Conservation (phyloP, 2,797 vertebrate species). For the Hozukius guyotensis region DNA sequence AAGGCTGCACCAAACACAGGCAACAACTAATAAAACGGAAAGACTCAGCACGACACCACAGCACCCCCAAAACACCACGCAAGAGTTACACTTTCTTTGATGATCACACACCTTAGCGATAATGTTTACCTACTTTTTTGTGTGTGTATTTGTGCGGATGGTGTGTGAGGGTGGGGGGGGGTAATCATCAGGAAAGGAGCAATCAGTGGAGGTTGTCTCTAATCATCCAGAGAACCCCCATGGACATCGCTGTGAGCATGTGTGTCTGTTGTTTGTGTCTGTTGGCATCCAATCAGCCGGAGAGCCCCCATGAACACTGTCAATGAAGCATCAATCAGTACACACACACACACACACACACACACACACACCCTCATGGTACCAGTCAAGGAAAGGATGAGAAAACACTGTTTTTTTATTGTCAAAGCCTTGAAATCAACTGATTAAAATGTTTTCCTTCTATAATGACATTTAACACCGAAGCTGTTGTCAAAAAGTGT, state of each 20-base stretch:
- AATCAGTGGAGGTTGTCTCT: conserved; percentile 62
- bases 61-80: neutral
- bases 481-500: neutral
- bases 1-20: neutral
- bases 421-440: neutral
- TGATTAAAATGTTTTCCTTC: neutral
- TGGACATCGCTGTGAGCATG: neutral
- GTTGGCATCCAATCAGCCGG: conserved; percentile 60
- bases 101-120: neutral
- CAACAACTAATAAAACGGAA: neutral
- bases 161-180: conserved; percentile 1
- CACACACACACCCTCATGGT: neutral
- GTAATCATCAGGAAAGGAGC: conserved; percentile 59
- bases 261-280: conserved; percentile 18
- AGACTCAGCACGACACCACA: neutral
- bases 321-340: conserved; percentile 43
- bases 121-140: neutral
- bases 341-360: neutral
- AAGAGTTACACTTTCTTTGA: neutral
- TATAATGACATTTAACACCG: neutral
- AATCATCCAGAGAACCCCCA: conserved; percentile 62
- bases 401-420: neutral
- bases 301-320: conserved; percentile 35
- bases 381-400: conserved; percentile 6
- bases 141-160: neutral